Conservation (phyloP, 1,140 invertebrate species). For the Tyrophagus putrescentiae region DNA sequence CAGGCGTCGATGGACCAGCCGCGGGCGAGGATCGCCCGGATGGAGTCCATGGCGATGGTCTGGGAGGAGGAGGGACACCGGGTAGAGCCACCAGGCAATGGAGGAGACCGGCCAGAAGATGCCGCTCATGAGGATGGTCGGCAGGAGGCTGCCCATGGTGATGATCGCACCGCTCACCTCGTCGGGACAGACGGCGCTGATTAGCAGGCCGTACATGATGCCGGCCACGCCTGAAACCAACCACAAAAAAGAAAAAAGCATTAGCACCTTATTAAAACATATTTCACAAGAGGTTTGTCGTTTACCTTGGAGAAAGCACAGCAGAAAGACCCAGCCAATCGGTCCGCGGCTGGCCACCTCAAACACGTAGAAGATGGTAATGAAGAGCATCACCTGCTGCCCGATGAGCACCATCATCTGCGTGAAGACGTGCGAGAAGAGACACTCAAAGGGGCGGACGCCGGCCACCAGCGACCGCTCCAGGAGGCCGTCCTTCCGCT, state of each 20-base stretch:
- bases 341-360: not conserved
- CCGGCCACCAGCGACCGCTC: slow-evolving; percentile 78
- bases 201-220: slow-evolving; percentile 53
- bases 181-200: not conserved
- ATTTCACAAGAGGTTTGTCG: not conserved
- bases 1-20: not conserved
- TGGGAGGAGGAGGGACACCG: not conserved
- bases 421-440: slow-evolving; percentile 77
- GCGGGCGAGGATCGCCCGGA: not conserved
- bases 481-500: slow-evolving; percentile 71
- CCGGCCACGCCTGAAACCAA: slow-evolving; percentile 60
- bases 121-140: not conserved
- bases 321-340: slow-evolving; percentile 15
- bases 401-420: slow-evolving; percentile 86
- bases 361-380: slow-evolving; percentile 16
- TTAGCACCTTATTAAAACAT: not conserved
- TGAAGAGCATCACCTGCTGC: not conserved
- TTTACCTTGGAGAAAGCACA: not conserved
- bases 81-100: not conserved
- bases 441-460: slow-evolving; percentile 69
- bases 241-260: not conserved
- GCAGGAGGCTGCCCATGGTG: not conserved
- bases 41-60: not conserved
- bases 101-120: not conserved
- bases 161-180: not conserved